Conservation (phyloP, 1,140 invertebrate species). For the Drosophila orosa region DNA sequence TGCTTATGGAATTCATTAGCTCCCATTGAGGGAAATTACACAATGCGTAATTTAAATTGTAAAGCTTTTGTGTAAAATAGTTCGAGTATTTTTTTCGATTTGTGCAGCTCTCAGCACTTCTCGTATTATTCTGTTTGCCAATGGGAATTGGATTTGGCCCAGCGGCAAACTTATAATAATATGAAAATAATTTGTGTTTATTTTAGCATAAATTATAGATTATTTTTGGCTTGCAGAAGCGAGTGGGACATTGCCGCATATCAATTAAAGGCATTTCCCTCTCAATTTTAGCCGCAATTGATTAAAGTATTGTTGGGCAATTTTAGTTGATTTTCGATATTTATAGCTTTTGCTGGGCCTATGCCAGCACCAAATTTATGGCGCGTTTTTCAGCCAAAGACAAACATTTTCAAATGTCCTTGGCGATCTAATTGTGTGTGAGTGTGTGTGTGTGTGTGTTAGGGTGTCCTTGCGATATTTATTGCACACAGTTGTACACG, state of each 20-base stretch:
- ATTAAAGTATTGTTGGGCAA: conserved; percentile 45
- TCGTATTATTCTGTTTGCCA: conserved; percentile 16
- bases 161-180: conserved; percentile 48
- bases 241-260: conserved; percentile 45
- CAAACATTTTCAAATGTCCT: conserved; percentile 61
- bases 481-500: conserved; percentile 54
- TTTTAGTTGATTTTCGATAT: conserved; percentile 63
- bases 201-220: conserved; percentile 71
- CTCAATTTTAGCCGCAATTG: conserved; percentile 46
- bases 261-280: conserved; percentile 61
- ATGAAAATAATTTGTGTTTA: conserved; percentile 76
- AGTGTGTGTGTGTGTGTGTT: background rate
- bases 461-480: conserved; percentile 62
- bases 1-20: conserved; percentile 35
- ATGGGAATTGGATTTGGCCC: conserved; percentile 38
- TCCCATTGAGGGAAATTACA: conserved; percentile 6
- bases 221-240: conserved; percentile 39
- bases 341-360: conserved; percentile 50
- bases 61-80: conserved; percentile 32
- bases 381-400: conserved; percentile 57
- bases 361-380: conserved; percentile 48
- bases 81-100: conserved; percentile 47
- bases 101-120: conserved; percentile 27
- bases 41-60: conserved; percentile 28
- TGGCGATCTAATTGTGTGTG: conserved; percentile 51